These are phyloP conservation scores for Metacarcinus magister DNA, from an alignment of 2,888 invertebrate genomes.

Conservation along the genomic window DNA sequence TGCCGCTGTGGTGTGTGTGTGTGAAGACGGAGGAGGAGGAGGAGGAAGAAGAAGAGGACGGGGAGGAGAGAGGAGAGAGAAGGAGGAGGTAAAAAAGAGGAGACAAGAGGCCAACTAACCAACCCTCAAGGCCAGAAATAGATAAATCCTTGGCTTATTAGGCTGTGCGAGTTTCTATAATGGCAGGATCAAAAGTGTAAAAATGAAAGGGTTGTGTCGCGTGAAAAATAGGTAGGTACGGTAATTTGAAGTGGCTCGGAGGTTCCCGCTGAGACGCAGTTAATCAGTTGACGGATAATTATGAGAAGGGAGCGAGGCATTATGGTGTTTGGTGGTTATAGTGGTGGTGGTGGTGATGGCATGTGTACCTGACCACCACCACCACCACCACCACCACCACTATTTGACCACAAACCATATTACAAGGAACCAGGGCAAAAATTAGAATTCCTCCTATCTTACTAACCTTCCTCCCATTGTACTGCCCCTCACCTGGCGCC, in stretches of 20 bases:
- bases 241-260: conserved; percentile 31
- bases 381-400: background rate
- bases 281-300: conserved; percentile 54
- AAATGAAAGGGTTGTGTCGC: conserved; percentile 57
- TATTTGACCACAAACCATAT: conserved; percentile 59
- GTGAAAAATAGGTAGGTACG: conserved; percentile 30
- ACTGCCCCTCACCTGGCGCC: background rate
- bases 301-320: conserved; percentile 58
- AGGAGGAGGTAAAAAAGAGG: background rate
- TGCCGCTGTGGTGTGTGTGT: no score
- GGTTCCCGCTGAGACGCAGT: background rate
- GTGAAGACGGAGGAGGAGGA: background rate
- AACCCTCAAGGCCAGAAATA: background rate
- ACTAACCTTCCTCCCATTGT: background rate
- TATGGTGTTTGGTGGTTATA: conserved; percentile 55
- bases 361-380: background rate
- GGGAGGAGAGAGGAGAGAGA: background rate
- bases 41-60: background rate
- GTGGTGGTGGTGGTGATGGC: conserved; percentile 42
- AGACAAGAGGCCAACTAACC: conserved; percentile 29
- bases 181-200: conserved; percentile 57
- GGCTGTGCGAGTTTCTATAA: conserved; percentile 4
- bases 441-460: no score
- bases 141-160: background rate
- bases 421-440: conserved; percentile 59